phyloP scores from a whole-genome alignment of 2,797 vertebrate genomes.

The Rallus crepitans region DNA sequence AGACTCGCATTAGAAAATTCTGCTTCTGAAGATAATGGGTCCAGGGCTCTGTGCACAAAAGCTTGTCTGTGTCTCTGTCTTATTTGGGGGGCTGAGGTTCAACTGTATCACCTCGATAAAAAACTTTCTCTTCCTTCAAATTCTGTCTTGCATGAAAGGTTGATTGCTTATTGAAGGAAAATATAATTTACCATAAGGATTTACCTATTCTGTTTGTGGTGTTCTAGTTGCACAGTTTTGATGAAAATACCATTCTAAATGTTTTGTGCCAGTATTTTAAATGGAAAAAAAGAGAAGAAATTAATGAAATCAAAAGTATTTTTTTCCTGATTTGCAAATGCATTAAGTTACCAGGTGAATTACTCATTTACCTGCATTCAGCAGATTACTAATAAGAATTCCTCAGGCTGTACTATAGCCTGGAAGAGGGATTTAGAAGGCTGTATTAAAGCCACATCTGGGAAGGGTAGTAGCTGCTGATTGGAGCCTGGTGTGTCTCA shows the following conservation, averaged over 20 bases:
- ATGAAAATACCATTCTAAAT: neutral
- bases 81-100: neutral
- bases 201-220: neutral
- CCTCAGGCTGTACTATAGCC: neutral
- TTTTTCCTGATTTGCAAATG: neutral
- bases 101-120: slow-evolving; percentile 14
- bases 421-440: neutral
- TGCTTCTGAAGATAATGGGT: slow-evolving; percentile 23
- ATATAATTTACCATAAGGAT: neutral
- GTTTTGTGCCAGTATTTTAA: neutral
- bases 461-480: neutral
- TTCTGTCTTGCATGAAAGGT: neutral
- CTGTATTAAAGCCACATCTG: neutral
- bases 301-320: neutral
- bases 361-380: neutral
- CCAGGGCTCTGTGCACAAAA: neutral
- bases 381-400: neutral
- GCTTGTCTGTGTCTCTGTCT: neutral
- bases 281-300: neutral
- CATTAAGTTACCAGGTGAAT: neutral
- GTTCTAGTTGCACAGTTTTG: neutral
- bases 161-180: neutral
- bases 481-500: neutral
- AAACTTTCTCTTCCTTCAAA: neutral
- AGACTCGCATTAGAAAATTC: neutral